Evolutionary conservation across 2,797 vertebrate genomes (phyloP).

Genomic region (Lutra lutra): DNA sequence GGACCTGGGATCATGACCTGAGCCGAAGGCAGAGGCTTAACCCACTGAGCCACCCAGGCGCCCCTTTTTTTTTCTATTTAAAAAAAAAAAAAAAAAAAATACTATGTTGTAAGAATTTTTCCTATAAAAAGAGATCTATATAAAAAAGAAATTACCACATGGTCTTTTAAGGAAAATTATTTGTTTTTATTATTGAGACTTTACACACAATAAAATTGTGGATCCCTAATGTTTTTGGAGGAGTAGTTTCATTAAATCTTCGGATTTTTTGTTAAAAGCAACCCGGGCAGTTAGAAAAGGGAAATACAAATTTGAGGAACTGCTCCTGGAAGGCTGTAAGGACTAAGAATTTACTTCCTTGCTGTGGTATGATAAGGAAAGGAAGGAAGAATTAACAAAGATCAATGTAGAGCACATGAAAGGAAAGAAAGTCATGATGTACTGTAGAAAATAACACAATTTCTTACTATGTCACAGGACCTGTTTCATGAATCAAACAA

Average conservation of each 20-base stretch:
- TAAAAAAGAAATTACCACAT: background rate
- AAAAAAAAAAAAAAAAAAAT: background rate
- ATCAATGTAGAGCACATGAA: background rate
- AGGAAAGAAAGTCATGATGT: background rate
- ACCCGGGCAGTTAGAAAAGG: background rate
- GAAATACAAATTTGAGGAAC: background rate
- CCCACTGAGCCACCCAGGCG: no score
- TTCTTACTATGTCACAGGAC: background rate
- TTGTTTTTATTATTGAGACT: background rate
- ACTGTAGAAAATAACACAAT: background rate
- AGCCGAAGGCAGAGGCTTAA: no score
- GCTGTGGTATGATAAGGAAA: background rate
- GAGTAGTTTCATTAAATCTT: background rate
- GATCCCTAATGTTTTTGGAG: background rate
- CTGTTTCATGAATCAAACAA: background rate
- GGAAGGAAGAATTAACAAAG: background rate
- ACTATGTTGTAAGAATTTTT: background rate
- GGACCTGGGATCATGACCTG: no score
- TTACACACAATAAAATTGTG: background rate
- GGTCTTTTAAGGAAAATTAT: background rate
- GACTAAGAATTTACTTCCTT: conserved; percentile 12
- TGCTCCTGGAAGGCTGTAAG: background rate
- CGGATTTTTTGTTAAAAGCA: background rate
- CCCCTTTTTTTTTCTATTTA: background rate
- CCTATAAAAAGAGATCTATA: background rate